Conservation (phyloP, 2,888 invertebrate genomes). For the Autographa pulchrina region DNA sequence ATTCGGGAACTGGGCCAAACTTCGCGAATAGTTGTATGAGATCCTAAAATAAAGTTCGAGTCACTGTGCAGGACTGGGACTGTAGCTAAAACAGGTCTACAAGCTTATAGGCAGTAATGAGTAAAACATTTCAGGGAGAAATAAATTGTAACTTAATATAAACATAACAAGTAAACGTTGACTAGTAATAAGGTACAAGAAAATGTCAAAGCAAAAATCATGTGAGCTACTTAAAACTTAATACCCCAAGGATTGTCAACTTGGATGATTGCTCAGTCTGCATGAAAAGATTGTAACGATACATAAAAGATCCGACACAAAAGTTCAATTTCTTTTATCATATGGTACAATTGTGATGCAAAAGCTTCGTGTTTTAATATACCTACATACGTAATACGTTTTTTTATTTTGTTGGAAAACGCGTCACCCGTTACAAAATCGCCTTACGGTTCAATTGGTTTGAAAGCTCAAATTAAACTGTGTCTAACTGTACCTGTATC, state of each 20-base stretch:
- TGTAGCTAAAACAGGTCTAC: slow-evolving; percentile 13
- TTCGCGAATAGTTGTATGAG: slow-evolving; percentile 53
- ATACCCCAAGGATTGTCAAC: slow-evolving; percentile 21
- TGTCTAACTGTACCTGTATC: slow-evolving; percentile 34
- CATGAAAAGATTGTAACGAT: slow-evolving; percentile 31
- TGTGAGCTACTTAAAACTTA: slow-evolving; percentile 1
- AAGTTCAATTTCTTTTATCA: slow-evolving; percentile 42
- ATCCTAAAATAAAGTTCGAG: slow-evolving; percentile 48
- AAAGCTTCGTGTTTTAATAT: slow-evolving; percentile 42
- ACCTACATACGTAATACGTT: slow-evolving; percentile 32
- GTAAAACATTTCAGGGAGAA: slow-evolving; percentile 16
- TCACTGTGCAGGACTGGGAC: slow-evolving; percentile 25
- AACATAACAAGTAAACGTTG: neutral
- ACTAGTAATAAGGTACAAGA: neutral
- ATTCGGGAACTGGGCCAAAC: slow-evolving; percentile 45
- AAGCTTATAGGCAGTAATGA: slow-evolving; percentile 24
- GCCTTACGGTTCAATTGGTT: slow-evolving; percentile 47
- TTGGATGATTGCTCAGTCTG: slow-evolving; percentile 22
- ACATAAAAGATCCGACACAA: slow-evolving; percentile 40
- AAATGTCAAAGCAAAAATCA: neutral
- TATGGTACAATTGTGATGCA: slow-evolving; percentile 44
- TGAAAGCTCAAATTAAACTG: slow-evolving; percentile 55
- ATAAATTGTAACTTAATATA: neutral
- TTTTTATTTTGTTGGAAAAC: slow-evolving; percentile 42
- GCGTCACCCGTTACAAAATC: slow-evolving; percentile 43